These are phyloP conservation scores for Chaetodon trifasciatus DNA, from an alignment of 2,797 vertebrate species.

Conservation along the genomic window DNA sequence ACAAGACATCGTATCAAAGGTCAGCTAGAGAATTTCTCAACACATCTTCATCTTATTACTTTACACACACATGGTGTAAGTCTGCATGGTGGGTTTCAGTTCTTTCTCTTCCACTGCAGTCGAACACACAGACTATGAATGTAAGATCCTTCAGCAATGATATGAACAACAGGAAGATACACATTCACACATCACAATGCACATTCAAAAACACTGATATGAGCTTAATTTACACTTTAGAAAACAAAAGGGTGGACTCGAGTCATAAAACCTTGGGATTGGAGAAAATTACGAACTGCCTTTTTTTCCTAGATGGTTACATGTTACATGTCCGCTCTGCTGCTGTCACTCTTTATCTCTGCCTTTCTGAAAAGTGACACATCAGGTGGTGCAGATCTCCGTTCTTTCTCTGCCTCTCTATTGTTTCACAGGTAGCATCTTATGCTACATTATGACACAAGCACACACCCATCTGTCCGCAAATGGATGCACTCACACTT, in stretches of 20 bases:
- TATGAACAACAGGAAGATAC: background rate
- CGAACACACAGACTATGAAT: background rate
- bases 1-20: conserved; percentile 5
- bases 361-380: background rate
- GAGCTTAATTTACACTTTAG: background rate
- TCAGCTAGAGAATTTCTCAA: conserved; percentile 10
- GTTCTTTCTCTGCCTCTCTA: too few species aligned
- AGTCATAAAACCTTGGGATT: background rate
- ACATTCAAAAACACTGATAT: background rate
- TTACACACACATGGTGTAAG: background rate
- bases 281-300: too few species aligned
- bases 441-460: too few species aligned
- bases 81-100: background rate
- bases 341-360: background rate
- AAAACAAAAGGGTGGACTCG: background rate
- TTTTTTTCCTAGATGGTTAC: too few species aligned
- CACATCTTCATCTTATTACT: background rate
- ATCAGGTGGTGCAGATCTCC: too few species aligned
- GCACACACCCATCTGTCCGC: too few species aligned
- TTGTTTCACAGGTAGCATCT: too few species aligned
- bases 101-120: background rate
- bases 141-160: background rate
- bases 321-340: background rate
- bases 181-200: background rate
- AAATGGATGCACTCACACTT: too few species aligned